Evolutionary conservation across 2,113 vertebrate species (phyloP), one percentile per base, ranked within the genome.

Genomic region (Hemibagrus wyckioides): DNA sequence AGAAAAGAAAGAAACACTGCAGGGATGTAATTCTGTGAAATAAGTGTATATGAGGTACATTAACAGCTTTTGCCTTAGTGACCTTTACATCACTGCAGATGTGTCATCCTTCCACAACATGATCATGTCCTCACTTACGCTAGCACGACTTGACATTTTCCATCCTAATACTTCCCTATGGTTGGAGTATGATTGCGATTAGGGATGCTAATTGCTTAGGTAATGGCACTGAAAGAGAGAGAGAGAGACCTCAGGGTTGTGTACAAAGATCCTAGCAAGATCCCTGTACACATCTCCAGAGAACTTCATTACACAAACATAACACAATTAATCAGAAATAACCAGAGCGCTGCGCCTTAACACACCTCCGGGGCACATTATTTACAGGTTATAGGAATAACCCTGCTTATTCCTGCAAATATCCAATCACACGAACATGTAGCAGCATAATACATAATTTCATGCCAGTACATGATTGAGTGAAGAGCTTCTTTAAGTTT

Each of bases 201-300:
- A 88, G 85, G 44, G 82, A 86, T 83, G 76, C 91, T 92, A 92
- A 91, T 81, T 89, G 61, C 65, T 86, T 85, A 93, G 92, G 91
- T 93, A 94, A 94, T 94, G 92, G 93, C 89, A 92, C 92, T 91
- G 91, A 81, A 39, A 59, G 33, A 89, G 91, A 90, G 86, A 85
- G 87, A 85, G 89, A 91, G 86, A 85, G 36, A 65, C 88, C 91
- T 92, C 89, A 39, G 86, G 87, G 91, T 83, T 88, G 89, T 92
- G 85, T 80, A 91, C 90, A 92, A 91, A 91, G 88, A 89, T 89
- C n/a, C n/a, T 80, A 91, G 89, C 92, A 91, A 91, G 88, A 89
- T 81, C 85, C 92, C 92, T 7, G 92, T 90, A 93, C 91, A 86
- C 89, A 87, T 89, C 93, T 94, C 90, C 56, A 71, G 91, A 92